Base-by-base conservation (phyloP, 2,888 invertebrate species). In the Yponomeuta sedellus region DNA sequence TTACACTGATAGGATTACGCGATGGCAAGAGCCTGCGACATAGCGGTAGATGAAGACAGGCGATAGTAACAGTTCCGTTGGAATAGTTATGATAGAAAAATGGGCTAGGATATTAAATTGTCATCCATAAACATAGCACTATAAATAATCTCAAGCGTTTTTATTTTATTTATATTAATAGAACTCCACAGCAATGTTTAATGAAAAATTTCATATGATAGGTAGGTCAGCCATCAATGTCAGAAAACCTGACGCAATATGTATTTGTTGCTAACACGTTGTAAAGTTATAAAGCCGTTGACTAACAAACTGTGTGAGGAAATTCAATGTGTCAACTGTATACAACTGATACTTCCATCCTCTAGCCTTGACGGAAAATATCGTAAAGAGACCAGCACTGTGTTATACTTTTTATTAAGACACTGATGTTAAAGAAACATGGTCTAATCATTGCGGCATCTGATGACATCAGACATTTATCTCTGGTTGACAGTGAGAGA, bases 201-300 rank as follows among this genome's bases (percentile, higher is more conserved):
- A 52, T 52, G 44, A 52, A 52, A 52, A 12, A 52, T 16, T 16
- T 52, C 16, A 52, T 16, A 16, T 12, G 16, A 16, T 52, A 52
- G 44, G 44, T 52, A 52, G 44, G 44, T 52, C 44, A 52, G 44
- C 44, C 44, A 52, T 52, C 44, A 52, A 52, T 52, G 44, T 52
- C 44, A 52, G 44, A 52, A 52, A 52, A 5, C 10, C 44, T 52
- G 44, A 52, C 44, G 44, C 44, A 52, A 52, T 52, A 12, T 16
- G 44, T 16, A 52, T 52, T 52, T 52, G 44, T 52, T 52, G 16
- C 44, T 16, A 52, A 52, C 44, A 52, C 44, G 44, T 16, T 52
- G 44, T 12, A 52, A 16, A 52, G 44, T 52, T 52, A 52, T 52
- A 52, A 52, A 52, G 34, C 44, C 44, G 44, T 52, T 52, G 44